These are phyloP conservation scores for Drosophila tristis DNA, from an alignment of 1,140 invertebrate species.

Conservation along the genomic window DNA sequence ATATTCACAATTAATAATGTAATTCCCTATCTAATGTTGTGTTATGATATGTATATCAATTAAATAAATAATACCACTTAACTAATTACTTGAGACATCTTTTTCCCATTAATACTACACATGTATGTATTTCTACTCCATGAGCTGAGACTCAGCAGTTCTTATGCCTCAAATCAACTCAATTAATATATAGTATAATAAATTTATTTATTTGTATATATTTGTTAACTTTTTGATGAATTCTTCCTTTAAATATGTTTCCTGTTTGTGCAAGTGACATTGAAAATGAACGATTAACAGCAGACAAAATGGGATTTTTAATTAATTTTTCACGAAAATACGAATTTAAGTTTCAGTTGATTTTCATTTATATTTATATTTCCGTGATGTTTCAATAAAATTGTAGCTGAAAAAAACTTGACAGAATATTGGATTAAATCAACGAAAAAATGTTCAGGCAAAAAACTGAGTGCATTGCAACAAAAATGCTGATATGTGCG, in stretches of 20 bases:
- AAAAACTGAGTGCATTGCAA: constrained; percentile 20
- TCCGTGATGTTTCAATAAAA: constrained; percentile 6
- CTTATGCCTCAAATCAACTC: too few species aligned
- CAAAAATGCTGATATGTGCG: constrained; percentile 8
- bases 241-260: background rate
- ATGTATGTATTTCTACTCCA: too few species aligned
- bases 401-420: constrained; percentile 2
- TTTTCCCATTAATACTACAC: too few species aligned
- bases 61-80: too few species aligned
- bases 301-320: constrained; percentile 23
- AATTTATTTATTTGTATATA: too few species aligned
- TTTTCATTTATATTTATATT: constrained; percentile 19
- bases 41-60: too few species aligned
- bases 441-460: constrained; percentile 27
- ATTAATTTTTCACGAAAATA: constrained; percentile 41
- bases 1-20: too few species aligned
- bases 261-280: constrained; percentile 4
- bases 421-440: constrained; percentile 26
- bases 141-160: too few species aligned
- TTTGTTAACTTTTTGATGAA: too few species aligned
- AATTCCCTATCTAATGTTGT: too few species aligned
- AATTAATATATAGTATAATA: too few species aligned
- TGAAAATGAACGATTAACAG: constrained; percentile 11
- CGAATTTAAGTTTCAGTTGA: constrained; percentile 24
- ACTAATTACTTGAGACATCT: too few species aligned